Percentiles rank a stretch among this genome's conserved stretches.
Evolutionary conservation across 2,888 invertebrate genomes (phyloP).

Genomic region (Seira musarum): DNA sequence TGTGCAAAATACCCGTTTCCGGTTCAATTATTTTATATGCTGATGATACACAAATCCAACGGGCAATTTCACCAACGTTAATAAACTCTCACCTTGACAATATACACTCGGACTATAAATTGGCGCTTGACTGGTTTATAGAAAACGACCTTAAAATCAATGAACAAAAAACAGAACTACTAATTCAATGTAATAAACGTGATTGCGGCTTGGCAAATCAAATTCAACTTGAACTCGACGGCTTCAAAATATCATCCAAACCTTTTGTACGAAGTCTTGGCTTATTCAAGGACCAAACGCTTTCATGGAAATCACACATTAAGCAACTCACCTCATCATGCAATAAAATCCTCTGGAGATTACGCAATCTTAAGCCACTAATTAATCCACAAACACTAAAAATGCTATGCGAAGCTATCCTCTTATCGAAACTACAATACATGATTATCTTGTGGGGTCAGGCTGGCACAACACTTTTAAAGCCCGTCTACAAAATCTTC

Average conservation of each 20-base stretch:
- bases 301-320: not conserved
- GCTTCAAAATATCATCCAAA: no score
- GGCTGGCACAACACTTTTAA: not conserved
- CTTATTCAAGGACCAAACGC: not conserved
- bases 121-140: slow-evolving; percentile 5
- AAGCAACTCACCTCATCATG: not conserved
- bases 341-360: not conserved
- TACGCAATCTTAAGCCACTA: not conserved
- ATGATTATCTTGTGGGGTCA: slow-evolving; percentile 18
- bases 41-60: no score
- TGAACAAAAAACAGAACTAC: slow-evolving; percentile 20
- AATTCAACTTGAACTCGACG: no score
- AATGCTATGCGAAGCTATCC: not conserved
- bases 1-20: no score
- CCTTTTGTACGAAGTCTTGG: slow-evolving; percentile 2
- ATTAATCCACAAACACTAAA: not conserved
- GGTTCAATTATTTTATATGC: no score
- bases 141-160: slow-evolving; percentile 8
- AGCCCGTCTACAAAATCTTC: slow-evolving; percentile 15
- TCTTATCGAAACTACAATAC: slow-evolving; percentile 13
- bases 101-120: no score
- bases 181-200: not conserved
- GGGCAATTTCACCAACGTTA: no score
- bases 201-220: no score
- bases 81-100: no score